These are phyloP conservation scores for Altica lythri DNA, from an alignment of 2,888 invertebrate genomes.

Conservation along the genomic window DNA sequence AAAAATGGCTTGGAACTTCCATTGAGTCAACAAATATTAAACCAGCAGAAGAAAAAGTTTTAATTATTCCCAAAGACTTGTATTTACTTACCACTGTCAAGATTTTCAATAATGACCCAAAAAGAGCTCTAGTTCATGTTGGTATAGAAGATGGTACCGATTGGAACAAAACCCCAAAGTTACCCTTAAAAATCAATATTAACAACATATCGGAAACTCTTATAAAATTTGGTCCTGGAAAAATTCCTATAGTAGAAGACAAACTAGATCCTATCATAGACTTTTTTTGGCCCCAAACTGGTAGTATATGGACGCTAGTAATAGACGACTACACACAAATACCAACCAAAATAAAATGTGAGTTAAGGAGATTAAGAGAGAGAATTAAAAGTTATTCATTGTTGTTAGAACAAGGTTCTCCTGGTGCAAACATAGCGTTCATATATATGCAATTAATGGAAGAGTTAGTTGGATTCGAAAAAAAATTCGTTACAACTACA, in stretches of 20 bases:
- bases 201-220: not conserved
- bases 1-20: not conserved
- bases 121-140: slow-evolving; percentile 9
- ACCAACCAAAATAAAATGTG: slow-evolving; percentile 2
- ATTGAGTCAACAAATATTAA: not conserved
- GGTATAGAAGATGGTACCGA: slow-evolving; percentile 8
- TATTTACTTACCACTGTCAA: slow-evolving; percentile 4
- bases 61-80: slow-evolving; percentile 1
- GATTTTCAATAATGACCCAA: slow-evolving; percentile 1
- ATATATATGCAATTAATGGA: slow-evolving; percentile 18
- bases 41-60: slow-evolving; percentile 4
- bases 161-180: slow-evolving; percentile 7
- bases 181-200: slow-evolving; percentile 1
- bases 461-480: slow-evolving; percentile 17
- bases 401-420: not conserved
- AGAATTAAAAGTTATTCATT: slow-evolving; percentile 1
- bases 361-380: slow-evolving; percentile 8
- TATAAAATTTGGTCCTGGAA: slow-evolving; percentile 6
- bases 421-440: not conserved
- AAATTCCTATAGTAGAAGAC: slow-evolving; percentile 3
- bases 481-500: slow-evolving; percentile 8
- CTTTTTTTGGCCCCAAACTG: slow-evolving; percentile 15
- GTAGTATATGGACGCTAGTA: slow-evolving; percentile 8
- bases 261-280: slow-evolving; percentile 10
- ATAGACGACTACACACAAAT: slow-evolving; percentile 1